Percentiles rank a stretch among this genome's conserved stretches.
These are phyloP conservation scores for Drosophila subquinaria DNA, from an alignment of 2,888 invertebrate species.

Conservation along the genomic window DNA sequence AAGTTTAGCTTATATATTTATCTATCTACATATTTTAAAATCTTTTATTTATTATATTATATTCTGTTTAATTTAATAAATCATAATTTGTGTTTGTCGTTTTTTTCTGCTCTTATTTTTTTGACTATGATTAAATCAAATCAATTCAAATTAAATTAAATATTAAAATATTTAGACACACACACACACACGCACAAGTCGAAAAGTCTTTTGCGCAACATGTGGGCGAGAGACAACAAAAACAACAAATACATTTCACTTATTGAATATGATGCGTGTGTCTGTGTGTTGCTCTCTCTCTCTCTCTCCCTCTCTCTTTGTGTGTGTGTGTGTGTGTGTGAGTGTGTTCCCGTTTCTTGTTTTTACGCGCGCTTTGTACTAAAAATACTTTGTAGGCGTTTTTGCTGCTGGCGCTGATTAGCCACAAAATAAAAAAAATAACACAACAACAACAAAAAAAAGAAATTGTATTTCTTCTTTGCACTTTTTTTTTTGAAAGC, in stretches of 20 bases:
- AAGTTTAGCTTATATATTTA: not conserved
- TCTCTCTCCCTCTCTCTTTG: not conserved
- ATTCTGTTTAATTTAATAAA: too few relatives aligned
- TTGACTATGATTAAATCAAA: constrained; percentile 9
- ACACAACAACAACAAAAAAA: constrained; percentile 12
- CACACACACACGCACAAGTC: not conserved
- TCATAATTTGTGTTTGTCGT: too few relatives aligned
- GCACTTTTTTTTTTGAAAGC: constrained; percentile 64
- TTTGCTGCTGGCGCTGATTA: constrained; percentile 60
- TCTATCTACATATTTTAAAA: too few relatives aligned
- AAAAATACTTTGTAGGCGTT: constrained; percentile 75
- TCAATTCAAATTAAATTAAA: constrained; percentile 23
- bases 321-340: constrained; percentile 9
- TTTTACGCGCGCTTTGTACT: constrained; percentile 53
- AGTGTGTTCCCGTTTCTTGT: constrained; percentile 44
- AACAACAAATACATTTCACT: constrained; percentile 18
- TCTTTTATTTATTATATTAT: too few relatives aligned
- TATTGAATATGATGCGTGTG: constrained; percentile 20
- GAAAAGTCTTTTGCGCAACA: constrained; percentile 50
- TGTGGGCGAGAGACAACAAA: constrained; percentile 41
- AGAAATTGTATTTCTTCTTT: constrained; percentile 19
- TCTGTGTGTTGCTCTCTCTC: constrained; percentile 7
- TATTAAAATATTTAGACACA: constrained; percentile 7
- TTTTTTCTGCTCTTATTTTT: not conserved
- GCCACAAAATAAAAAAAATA: constrained; percentile 39